Percentiles rank a stretch among this genome's conserved stretches.
These are phyloP conservation scores for Thomomys bottae DNA, from an alignment of 2,113 vertebrate species.

Conservation along the genomic window DNA sequence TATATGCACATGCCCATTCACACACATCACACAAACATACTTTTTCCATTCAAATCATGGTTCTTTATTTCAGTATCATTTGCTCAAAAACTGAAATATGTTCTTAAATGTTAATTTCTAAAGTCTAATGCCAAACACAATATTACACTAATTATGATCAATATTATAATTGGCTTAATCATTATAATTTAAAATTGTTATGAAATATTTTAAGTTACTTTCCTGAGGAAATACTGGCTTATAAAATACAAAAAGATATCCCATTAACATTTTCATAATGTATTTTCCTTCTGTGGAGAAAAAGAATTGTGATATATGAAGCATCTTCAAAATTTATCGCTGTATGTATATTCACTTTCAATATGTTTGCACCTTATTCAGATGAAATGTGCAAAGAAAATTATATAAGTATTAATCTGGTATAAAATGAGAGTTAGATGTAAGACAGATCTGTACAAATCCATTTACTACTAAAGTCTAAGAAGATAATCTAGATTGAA, in stretches of 20 bases:
- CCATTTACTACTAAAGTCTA: background rate
- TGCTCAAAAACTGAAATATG: background rate
- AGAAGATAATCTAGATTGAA: background rate
- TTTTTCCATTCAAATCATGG: constrained; percentile 9
- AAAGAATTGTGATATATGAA: background rate
- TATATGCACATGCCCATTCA: no score
- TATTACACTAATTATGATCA: constrained; percentile 22
- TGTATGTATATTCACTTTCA: background rate
- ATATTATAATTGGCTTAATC: background rate
- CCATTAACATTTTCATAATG: background rate
- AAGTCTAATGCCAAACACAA: background rate
- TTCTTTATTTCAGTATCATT: background rate
- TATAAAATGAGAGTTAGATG: background rate
- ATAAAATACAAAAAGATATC: background rate
- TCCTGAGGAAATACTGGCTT: constrained; percentile 10
- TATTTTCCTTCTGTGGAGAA: background rate
- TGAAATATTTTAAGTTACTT: background rate
- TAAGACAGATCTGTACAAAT: background rate
- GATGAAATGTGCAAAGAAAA: background rate
- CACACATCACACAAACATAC: background rate
- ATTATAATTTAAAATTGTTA: constrained; percentile 40
- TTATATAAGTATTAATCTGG: background rate
- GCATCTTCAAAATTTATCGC: background rate
- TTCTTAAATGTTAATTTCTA: constrained; percentile 45
- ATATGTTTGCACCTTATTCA: background rate